Conservation (phyloP, 1,140 invertebrate genomes). For the Venustaconcha ellipsiformis region DNA sequence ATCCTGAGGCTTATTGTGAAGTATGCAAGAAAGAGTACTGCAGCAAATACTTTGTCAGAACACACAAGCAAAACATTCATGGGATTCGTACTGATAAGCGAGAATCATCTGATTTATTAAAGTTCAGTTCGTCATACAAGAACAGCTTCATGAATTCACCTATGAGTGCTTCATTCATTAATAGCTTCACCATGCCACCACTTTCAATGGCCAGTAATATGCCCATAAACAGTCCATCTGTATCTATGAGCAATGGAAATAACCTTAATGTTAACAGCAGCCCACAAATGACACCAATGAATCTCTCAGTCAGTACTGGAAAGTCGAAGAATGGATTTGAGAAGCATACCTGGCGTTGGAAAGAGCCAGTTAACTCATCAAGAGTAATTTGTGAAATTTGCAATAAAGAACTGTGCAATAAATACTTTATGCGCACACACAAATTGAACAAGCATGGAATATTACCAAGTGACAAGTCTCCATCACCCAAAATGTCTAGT, state of each 20-base stretch:
- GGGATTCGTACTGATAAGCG: constrained; percentile 39
- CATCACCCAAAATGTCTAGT: constrained; percentile 35
- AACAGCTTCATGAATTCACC: too few relatives aligned
- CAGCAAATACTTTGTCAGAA: constrained; percentile 70
- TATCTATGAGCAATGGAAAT: too few relatives aligned
- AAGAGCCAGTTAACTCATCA: constrained; percentile 78
- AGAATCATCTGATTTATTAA: too few relatives aligned
- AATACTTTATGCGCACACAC: constrained; percentile 93
- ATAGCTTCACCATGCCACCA: too few relatives aligned
- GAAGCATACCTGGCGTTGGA: constrained; percentile 59
- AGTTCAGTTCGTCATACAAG: too few relatives aligned
- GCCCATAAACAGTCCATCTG: too few relatives aligned
- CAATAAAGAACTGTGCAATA: constrained; percentile 97
- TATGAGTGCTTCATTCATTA: too few relatives aligned
- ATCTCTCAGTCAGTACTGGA: constrained; percentile 17
- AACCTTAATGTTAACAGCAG: too few relatives aligned
- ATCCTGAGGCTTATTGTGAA: constrained; percentile 93
- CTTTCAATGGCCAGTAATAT: too few relatives aligned
- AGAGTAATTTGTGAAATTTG: constrained; percentile 94
- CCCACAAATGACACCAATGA: constrained; percentile 24
- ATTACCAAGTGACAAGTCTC: constrained; percentile 57
- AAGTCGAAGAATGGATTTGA: constrained; percentile 32
- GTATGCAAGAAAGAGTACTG: constrained; percentile 75
- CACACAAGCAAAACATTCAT: constrained; percentile 66
- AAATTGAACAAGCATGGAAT: constrained; percentile 97